phyloP scores from a whole-genome alignment of 2,797 vertebrate genomes.

The Galago senegalensis region DNA sequence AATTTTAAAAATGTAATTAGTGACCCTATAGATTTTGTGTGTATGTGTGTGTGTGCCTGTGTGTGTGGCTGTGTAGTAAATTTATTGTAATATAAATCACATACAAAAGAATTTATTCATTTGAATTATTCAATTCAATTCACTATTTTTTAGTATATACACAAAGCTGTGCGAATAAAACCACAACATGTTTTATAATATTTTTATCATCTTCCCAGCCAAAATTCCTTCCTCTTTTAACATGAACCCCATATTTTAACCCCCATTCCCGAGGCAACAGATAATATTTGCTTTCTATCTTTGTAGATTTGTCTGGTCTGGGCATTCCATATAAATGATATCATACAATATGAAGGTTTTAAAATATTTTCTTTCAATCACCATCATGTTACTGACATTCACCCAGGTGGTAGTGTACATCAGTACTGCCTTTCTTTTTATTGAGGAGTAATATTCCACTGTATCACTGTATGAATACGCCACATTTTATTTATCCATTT shows the following conservation, averaged over 20 bases:
- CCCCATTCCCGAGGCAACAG: fast-evolving
- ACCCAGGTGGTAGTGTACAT: neutral
- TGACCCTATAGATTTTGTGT: neutral
- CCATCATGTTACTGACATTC: neutral
- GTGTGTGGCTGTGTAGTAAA: neutral
- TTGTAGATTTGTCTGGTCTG: neutral
- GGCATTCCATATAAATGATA: neutral
- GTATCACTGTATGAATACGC: too few species aligned
- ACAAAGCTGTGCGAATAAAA: neutral
- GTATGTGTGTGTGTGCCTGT: neutral
- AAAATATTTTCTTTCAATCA: neutral
- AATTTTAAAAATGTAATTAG: neutral
- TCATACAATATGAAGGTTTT: neutral
- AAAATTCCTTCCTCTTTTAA: neutral
- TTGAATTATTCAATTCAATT: neutral
- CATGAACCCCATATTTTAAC: neutral
- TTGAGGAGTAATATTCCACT: neutral
- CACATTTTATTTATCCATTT: neutral
- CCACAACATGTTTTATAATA: neutral
- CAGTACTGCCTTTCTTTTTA: neutral
- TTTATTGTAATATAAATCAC: neutral
- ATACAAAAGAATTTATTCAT: neutral
- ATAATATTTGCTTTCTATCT: neutral
- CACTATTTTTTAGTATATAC: neutral
- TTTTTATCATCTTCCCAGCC: neutral